A percentile compares a stretch with the other conserved stretches of the same genome.
Conservation (phyloP, 2,797 vertebrate species). For the Sciaenops ocellatus region DNA sequence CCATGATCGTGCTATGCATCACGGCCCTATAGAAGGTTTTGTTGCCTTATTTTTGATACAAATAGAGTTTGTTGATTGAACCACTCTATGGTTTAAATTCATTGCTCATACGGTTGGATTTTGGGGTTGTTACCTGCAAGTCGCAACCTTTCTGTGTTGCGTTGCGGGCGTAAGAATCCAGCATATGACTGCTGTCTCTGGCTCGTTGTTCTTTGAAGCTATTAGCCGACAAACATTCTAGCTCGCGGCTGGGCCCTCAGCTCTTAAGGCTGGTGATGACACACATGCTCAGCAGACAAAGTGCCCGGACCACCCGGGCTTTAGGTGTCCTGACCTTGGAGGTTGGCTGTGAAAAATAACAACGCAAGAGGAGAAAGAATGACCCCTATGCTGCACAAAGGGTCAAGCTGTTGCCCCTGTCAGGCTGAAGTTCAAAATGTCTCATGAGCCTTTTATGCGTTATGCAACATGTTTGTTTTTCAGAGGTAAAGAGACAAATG, state of each 20-base stretch:
- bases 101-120: slow-evolving; percentile 32
- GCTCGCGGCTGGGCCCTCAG: slow-evolving; percentile 60
- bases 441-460: slow-evolving; percentile 45
- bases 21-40: slow-evolving; percentile 7
- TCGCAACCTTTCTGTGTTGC: slow-evolving; percentile 61
- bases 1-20: background rate
- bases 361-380: slow-evolving; percentile 76
- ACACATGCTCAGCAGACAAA: slow-evolving; percentile 82
- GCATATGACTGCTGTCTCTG: slow-evolving; percentile 67
- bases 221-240: slow-evolving; percentile 78
- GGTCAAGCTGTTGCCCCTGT: slow-evolving; percentile 68
- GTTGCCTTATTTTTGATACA: background rate
- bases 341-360: slow-evolving; percentile 81
- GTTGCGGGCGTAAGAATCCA: slow-evolving; percentile 69
- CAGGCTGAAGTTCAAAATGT: slow-evolving; percentile 69
- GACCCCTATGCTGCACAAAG: slow-evolving; percentile 64
- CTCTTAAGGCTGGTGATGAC: slow-evolving; percentile 79
- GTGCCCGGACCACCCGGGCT: slow-evolving; percentile 78
- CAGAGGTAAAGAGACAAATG: slow-evolving; percentile 46
- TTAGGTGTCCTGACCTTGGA: slow-evolving; percentile 85
- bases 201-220: slow-evolving; percentile 82
- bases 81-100: slow-evolving; percentile 15
- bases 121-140: slow-evolving; percentile 48
- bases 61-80: slow-evolving; percentile 4
- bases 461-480: slow-evolving; percentile 65